Percentiles rank a stretch among this genome's conserved stretches.
phyloP scores from a whole-genome alignment of 2,113 vertebrate species.

The Mormyrus iriodes region DNA sequence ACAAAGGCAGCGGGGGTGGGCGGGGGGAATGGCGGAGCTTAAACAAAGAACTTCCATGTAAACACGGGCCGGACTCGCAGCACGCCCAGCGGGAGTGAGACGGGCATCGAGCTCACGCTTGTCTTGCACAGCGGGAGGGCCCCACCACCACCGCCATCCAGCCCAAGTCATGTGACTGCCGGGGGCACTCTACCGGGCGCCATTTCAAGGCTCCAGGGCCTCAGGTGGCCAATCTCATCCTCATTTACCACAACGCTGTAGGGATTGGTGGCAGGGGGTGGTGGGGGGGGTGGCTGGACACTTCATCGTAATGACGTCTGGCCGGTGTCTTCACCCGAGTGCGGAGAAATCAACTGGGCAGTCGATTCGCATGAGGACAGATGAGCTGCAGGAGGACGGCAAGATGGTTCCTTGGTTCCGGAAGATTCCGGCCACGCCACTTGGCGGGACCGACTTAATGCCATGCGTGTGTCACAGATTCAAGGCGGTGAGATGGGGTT shows the following conservation, averaged over 20 bases:
- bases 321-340: not conserved
- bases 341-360: not conserved
- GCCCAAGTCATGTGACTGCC: not conserved
- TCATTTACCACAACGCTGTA: conserved; percentile 3
- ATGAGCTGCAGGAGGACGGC: not conserved
- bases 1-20: not conserved
- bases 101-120: not conserved
- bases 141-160: not conserved
- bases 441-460: not conserved
- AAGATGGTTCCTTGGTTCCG: not conserved
- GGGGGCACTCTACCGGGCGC: not conserved
- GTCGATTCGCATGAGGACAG: not conserved
- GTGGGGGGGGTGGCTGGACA: not conserved
- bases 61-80: not conserved
- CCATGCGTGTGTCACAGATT: not conserved
- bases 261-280: not conserved
- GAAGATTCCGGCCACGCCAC: not conserved
- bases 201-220: not conserved
- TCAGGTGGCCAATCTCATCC: conserved; percentile 17
- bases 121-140: not conserved
- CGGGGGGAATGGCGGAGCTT: not conserved
- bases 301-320: not conserved
- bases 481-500: not conserved
- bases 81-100: not conserved
- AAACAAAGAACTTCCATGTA: not conserved